Base-by-base conservation (phyloP, 1,140 invertebrate genomes). In the Vanessa atalanta region DNA sequence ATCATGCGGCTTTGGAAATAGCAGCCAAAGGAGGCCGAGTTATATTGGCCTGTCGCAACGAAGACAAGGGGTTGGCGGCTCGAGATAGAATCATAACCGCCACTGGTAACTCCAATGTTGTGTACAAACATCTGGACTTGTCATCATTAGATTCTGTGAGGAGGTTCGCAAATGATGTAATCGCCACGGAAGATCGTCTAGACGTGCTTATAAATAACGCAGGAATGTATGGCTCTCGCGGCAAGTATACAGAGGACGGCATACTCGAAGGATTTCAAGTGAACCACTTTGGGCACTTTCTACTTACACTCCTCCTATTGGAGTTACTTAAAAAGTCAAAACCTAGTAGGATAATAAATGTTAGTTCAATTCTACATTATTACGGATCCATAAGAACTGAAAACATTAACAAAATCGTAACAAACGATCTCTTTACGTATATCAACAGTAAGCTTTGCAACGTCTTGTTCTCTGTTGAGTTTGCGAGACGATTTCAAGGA, bases 251-350 rank as follows among this genome's bases (percentile, higher is more conserved):
- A 94, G 95, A 95, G 83, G 97, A 98, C 90, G 96, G 96, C 6
- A 85, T 98, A 11, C 96, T 98, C 84, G 88, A 95, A 72, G 96
- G 95, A 1, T 97, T 97, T 95, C 97, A 96, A 26, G 96, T 96
- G 1, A 98, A 99, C 92, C 95, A 98, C 85, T 97, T 97, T 84
- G 96, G 96, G 0, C 97, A 96, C 31, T 98, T 98, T 84, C 92
- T 98, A 1, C 88, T 98, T 13, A 98, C 97, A 2, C 92, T 92
- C 82, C 87, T 95, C 61, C 87, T 95, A 16, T 93, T 94, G 37
- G 97, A 97, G 78, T 83, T 97, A 26, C 80, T 98, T 72, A 97
- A 97, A 90, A 94, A 94, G 74, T 96, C 96, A 3, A 93, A 94
- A 0, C 95, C 96, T 0, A 95, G 96, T 71, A 94, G 98, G 37